Evolutionary conservation across 2,888 invertebrate genomes (phyloP).

Genomic region (Tinea semifulvella): DNA sequence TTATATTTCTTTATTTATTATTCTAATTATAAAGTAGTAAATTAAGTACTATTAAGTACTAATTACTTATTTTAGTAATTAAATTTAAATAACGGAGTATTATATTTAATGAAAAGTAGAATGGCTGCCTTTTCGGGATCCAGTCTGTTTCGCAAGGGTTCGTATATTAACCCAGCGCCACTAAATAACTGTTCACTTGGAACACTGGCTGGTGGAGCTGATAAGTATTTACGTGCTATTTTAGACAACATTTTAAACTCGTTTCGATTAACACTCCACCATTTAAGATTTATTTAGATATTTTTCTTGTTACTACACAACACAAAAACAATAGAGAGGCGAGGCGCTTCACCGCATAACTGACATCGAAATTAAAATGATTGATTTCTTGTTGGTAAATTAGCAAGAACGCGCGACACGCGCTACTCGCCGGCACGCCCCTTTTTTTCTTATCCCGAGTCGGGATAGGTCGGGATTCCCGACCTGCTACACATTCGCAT

Average conservation of each 20-base stretch:
- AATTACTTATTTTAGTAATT: slow-evolving; percentile 1
- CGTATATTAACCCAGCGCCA: slow-evolving; percentile 20
- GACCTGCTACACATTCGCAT: not conserved
- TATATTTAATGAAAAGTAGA: slow-evolving; percentile 12
- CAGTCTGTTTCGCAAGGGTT: slow-evolving; percentile 16
- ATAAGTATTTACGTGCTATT: slow-evolving; percentile 17
- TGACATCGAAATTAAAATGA: too few species aligned
- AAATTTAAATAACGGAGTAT: slow-evolving; percentile 7
- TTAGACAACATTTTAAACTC: slow-evolving; percentile 6
- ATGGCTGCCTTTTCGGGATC: slow-evolving; percentile 10
- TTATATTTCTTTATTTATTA: too few species aligned
- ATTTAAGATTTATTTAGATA: too few species aligned
- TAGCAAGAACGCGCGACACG: too few species aligned
- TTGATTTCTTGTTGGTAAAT: too few species aligned
- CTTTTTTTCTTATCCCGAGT: too few species aligned
- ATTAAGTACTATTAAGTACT: not conserved
- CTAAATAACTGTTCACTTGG: slow-evolving; percentile 22
- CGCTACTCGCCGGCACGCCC: too few species aligned
- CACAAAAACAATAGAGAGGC: too few species aligned
- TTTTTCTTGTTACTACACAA: too few species aligned
- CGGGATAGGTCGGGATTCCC: too few species aligned
- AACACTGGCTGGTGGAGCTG: slow-evolving; percentile 22
- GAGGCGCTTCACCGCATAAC: too few species aligned
- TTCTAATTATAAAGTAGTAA: not conserved
- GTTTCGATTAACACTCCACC: slow-evolving; percentile 9